These are phyloP conservation scores for Meghimatium bilineatum DNA, from an alignment of 2,888 invertebrate genomes.

Conservation along the genomic window DNA sequence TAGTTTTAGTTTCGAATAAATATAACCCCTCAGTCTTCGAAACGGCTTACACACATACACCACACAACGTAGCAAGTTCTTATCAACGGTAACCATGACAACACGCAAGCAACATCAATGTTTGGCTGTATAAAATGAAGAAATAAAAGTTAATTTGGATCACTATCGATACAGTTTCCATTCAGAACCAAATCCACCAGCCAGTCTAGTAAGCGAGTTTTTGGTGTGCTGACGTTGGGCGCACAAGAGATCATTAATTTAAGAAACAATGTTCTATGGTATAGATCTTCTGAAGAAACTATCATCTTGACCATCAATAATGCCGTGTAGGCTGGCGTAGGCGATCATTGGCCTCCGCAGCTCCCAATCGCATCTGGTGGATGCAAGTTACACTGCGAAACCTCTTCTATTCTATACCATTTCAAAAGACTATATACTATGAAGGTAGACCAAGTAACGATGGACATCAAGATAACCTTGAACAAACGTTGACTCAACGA, in stretches of 20 bases:
- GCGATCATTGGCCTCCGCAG: too few species aligned
- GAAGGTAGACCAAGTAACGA: too few species aligned
- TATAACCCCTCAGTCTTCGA: background rate
- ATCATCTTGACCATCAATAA: background rate
- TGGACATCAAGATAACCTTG: too few species aligned
- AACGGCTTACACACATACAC: background rate
- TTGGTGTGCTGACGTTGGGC: background rate
- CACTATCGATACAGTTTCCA: slow-evolving; percentile 8
- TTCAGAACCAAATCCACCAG: background rate
- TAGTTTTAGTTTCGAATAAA: background rate
- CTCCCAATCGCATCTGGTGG: too few species aligned
- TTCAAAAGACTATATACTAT: too few species aligned
- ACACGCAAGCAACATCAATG: background rate
- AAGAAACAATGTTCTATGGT: background rate
- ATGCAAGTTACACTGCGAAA: too few species aligned
- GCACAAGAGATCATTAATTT: background rate
- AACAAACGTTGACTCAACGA: too few species aligned
- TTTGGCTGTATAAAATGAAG: background rate
- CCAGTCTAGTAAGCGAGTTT: background rate
- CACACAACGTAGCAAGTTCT: background rate
- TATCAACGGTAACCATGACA: slow-evolving; percentile 20
- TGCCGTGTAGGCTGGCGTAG: too few species aligned
- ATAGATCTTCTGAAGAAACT: background rate
- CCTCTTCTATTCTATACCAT: too few species aligned
- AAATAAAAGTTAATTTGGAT: slow-evolving; percentile 7